Evolutionary conservation across 1,140 invertebrate species (phyloP), one percentile per base, ranked within the genome.

Genomic region (Drosophila kepulauana): DNA sequence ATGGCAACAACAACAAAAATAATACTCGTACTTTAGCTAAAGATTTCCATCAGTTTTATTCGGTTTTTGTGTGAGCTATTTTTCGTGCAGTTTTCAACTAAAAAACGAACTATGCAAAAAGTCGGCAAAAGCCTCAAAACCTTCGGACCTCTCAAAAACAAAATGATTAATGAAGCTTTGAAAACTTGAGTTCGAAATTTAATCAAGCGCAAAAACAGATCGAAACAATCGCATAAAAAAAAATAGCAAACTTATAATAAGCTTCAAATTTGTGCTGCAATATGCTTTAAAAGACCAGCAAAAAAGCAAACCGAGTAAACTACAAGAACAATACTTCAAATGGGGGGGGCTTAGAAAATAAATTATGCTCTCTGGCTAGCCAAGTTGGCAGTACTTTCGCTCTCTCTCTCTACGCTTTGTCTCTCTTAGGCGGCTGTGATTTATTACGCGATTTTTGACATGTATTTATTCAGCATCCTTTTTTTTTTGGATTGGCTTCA

Each of bases 361-460:
- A 87, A 87, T 87, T 80, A 75, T 79, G 59, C 71, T 46, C 71
- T 46, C 64, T 70, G 65, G 69, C 70, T 48, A 63, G 8, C 25
- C 7, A n/a, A 11, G 20, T 25, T 52, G 3, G 16, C 51, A 61
- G 20, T 15, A 38, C 49, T 5, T 33, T 33, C 30, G 30, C 30
- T 33, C 30, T 5, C 30, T 33, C 30, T 33, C 30, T 33, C 35
- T 38, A 10, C 35, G 6, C 10, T 10, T 38, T 38, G 35, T 38
- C 35, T 49, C 43, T 57, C 59, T 57, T n/a, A 71, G 52, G 56
- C 46, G 49, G 35, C 28, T 67, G 73, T 89, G 85, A 88, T 88
- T 88, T 88, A 88, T 88, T 88, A 75, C 68, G 72, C 74, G 77
- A 89, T 81, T 88, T 84, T 89, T 88, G 80, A 88, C 84, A 73